Percentiles rank a stretch among this genome's conserved stretches.
Evolutionary conservation across 2,888 invertebrate species (phyloP).

Genomic region (Drosophila fulvimacula): DNA sequence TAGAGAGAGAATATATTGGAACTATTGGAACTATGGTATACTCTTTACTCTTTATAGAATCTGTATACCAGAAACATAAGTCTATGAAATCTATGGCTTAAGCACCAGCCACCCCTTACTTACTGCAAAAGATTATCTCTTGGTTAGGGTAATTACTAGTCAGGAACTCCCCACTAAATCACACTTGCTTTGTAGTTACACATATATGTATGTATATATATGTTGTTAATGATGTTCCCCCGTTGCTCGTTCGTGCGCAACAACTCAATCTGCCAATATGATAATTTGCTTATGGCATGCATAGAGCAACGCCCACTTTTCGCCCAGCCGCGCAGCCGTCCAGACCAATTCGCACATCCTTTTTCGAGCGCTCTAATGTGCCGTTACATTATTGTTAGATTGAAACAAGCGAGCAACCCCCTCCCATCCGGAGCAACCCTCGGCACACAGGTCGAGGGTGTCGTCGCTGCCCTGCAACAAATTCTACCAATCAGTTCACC

Average conservation of each 20-base stretch:
- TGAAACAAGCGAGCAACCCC: conserved; percentile 31
- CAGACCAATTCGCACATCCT: conserved; percentile 58
- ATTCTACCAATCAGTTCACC: conserved; percentile 42
- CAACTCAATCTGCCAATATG: conserved; percentile 52
- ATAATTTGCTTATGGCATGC: conserved; percentile 41
- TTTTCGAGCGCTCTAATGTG: conserved; percentile 45
- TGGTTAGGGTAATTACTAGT: not conserved
- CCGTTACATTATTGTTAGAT: conserved; percentile 36
- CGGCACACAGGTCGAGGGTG: conserved; percentile 32
- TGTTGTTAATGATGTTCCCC: conserved; percentile 13
- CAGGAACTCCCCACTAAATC: not conserved
- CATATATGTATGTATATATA: no score
- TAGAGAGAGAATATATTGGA: not conserved
- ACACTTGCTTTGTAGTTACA: not conserved
- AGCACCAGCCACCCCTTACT: not conserved
- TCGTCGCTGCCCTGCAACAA: conserved; percentile 16
- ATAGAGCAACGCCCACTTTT: conserved; percentile 43
- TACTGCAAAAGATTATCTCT: not conserved
- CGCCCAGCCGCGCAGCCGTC: no score
- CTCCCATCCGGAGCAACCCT: conserved; percentile 27
- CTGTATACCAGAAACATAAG: no score
- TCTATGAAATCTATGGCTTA: no score
- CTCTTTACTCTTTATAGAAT: no score
- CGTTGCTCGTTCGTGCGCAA: conserved; percentile 38
- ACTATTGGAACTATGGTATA: not conserved